Base-by-base conservation (phyloP, 2,888 invertebrate genomes). In the Camponotus fellah region DNA sequence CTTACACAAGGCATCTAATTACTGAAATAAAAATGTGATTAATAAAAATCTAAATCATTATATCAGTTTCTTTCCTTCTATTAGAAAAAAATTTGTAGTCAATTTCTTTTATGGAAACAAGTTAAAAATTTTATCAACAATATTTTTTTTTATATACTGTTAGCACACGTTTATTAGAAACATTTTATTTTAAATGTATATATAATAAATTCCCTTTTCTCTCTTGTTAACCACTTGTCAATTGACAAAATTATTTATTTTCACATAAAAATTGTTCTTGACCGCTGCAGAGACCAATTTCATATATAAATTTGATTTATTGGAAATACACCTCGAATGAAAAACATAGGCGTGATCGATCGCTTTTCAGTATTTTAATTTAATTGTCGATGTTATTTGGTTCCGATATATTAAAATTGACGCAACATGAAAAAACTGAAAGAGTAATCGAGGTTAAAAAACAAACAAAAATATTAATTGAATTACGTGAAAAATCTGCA, bases 361-460 rank as follows among this genome's bases (percentile, higher is more conserved):
- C 56, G n/a, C 14, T 46, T 65, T 65, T 76, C 14, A 49, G 10
- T 32, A 49, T 49, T 65, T 76, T 65, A 65, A 65, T 77, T 66
- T 68, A 68, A 43, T 77, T 37, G 32, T 43, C 40, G 32, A 69
- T 56, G 14, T 77, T 68, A 68, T 40, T 65, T 75, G 1, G 5
- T 76, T 56, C 40, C n/a, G 2, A n/a, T 17, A 26, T 32, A 58
- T 69, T 71, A 43, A 77, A 58, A 56, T 58, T 76, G 26, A 53
- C 26, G 66, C 34, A 26, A 34, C 37, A 9, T 49, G 40, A 17
- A n/a, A 32, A 34, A 3, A 58, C 3, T 62, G 34, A 80, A 71
- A 60, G 12, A 17, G 14, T 62, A 80, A 72, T 79, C 21, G 21
- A 71, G 58, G 32, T 60, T 40, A 37, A 40, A 43, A 34, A 43